Conservation (phyloP, 2,797 vertebrate genomes). For the Decapterus maruadsi region DNA sequence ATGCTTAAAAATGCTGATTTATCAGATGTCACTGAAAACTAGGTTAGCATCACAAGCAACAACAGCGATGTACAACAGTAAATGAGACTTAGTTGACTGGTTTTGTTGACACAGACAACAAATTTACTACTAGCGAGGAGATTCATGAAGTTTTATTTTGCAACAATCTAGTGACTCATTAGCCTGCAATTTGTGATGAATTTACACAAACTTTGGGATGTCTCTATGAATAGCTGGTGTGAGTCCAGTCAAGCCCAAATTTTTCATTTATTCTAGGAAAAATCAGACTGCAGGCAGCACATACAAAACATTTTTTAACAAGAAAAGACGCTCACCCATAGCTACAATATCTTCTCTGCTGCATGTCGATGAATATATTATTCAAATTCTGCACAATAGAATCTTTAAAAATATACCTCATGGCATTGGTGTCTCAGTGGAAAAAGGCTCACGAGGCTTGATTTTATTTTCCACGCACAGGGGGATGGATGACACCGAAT, state of each 20-base stretch:
- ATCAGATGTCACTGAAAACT: no score
- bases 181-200: not conserved
- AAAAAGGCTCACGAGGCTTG: constrained; percentile 43
- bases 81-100: not conserved
- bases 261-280: not conserved
- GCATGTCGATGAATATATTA: constrained; percentile 35
- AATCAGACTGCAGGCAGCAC: not conserved
- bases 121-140: not conserved
- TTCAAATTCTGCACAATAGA: constrained; percentile 42
- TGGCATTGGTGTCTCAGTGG: constrained; percentile 36
- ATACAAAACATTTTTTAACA: not conserved
- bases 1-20: not conserved
- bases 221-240: not conserved
- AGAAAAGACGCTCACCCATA: constrained; percentile 14
- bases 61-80: no score
- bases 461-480: constrained; percentile 62
- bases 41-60: no score
- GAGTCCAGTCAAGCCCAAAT: not conserved
- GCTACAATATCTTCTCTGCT: constrained; percentile 4
- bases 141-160: not conserved
- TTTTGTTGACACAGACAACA: not conserved
- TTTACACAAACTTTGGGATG: not conserved
- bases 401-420: constrained; percentile 44
- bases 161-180: no score
- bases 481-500: constrained; percentile 59